phyloP scores from a whole-genome alignment of 2,113 vertebrate genomes.

The Aegotheles bennettii region DNA sequence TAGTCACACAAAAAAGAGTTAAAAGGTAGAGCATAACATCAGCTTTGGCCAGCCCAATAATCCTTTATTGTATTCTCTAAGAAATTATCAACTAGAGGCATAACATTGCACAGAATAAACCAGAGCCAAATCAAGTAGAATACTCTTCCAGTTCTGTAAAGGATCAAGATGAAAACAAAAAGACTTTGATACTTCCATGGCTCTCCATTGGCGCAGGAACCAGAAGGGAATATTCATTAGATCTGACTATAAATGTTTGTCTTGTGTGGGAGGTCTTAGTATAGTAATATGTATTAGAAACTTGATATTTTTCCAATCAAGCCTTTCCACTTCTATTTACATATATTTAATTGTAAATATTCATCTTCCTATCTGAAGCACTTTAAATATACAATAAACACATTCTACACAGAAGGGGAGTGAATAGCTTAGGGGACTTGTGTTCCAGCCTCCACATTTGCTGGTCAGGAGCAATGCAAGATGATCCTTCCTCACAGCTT shows the following conservation, averaged over 20 bases:
- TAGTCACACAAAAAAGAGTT: background rate
- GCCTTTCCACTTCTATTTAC: constrained; percentile 65
- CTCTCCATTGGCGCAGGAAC: constrained; percentile 31
- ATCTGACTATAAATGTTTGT: constrained; percentile 45
- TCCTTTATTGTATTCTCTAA: background rate
- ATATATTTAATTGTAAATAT: constrained; percentile 64
- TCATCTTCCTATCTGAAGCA: constrained; percentile 46
- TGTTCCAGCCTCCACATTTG: accelerated
- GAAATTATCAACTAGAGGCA: background rate
- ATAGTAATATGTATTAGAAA: constrained; percentile 66
- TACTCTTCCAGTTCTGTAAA: background rate
- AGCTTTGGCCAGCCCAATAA: background rate
- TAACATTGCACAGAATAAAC: background rate
- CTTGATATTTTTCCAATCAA: constrained; percentile 67
- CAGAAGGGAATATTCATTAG: constrained; percentile 40
- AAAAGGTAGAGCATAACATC: background rate
- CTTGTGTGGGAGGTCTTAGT: constrained; percentile 66
- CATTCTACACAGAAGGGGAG: background rate
- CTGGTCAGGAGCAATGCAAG: background rate
- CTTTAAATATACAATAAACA: constrained; percentile 27
- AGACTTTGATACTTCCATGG: background rate
- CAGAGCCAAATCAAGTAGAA: background rate
- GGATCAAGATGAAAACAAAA: background rate
- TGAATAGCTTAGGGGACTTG: background rate
- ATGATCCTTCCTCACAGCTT: background rate